Conservation (phyloP, 2,113 vertebrate genomes). For the Rhinopomastus cyanomelas region DNA sequence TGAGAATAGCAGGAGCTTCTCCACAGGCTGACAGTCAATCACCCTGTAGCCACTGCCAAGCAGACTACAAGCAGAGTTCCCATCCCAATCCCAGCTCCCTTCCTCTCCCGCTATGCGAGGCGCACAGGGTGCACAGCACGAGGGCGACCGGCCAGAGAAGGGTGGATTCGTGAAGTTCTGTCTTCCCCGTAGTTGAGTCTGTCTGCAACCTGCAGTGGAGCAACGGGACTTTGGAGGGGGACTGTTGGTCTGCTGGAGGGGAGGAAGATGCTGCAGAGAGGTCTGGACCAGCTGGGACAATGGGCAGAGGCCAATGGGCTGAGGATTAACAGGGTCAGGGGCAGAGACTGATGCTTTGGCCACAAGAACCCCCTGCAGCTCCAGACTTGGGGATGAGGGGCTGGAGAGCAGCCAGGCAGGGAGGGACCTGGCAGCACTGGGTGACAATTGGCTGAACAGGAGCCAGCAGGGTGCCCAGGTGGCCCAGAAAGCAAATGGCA, state of each 20-base stretch:
- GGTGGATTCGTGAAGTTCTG: conserved; percentile 11
- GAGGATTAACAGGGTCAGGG: too few relatives aligned
- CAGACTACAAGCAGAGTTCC: background rate
- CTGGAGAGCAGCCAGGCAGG: too few relatives aligned
- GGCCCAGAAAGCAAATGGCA: too few relatives aligned
- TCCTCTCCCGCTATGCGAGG: background rate
- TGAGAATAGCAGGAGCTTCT: background rate
- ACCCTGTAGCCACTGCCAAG: conserved; percentile 18
- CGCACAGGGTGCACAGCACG: background rate
- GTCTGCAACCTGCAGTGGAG: background rate
- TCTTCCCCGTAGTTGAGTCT: background rate
- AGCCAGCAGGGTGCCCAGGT: too few relatives aligned
- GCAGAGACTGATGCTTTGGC: too few relatives aligned
- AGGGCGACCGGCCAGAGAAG: background rate
- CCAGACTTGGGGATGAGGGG: too few relatives aligned
- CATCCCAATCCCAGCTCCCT: conserved; percentile 6
- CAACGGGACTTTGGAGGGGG: background rate
- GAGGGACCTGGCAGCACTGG: too few relatives aligned
- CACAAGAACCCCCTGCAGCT: too few relatives aligned
- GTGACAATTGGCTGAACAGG: too few relatives aligned
- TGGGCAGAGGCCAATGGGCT: too few relatives aligned
- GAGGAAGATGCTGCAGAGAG: background rate
- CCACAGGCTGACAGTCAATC: conserved; percentile 18
- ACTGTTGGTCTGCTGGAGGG: background rate
- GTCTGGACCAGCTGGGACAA: too few relatives aligned